These are phyloP conservation scores for Drosophila kokeensis DNA, from an alignment of 2,888 invertebrate species.

Conservation along the genomic window DNA sequence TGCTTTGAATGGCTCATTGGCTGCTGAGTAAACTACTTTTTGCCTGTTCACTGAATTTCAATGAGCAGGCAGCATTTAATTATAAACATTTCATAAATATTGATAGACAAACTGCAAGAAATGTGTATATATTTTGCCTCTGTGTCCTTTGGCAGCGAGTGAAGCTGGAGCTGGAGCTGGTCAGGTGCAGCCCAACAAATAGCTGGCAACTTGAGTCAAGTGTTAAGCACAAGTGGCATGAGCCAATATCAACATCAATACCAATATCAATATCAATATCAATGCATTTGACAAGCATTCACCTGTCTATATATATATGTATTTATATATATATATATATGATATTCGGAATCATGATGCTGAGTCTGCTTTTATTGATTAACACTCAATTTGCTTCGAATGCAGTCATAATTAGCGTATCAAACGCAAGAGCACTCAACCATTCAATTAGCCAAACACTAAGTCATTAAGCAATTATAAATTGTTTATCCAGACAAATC, in stretches of 20 bases:
- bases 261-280: neutral
- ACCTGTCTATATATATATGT: neutral
- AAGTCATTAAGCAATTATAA: constrained; percentile 5
- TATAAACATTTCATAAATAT: constrained; percentile 60
- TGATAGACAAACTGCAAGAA: neutral
- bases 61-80: constrained; percentile 66
- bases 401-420: constrained; percentile 2
- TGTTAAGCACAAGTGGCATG: constrained; percentile 39
- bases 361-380: constrained; percentile 1
- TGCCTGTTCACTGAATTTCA: constrained; percentile 73
- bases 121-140: neutral
- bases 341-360: neutral
- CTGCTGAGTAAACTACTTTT: constrained; percentile 68
- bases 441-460: neutral
- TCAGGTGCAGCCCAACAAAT: constrained; percentile 6
- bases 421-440: constrained; percentile 1
- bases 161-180: neutral
- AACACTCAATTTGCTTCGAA: neutral
- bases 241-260: neutral
- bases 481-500: neutral
- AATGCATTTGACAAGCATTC: neutral
- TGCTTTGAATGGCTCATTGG: constrained; percentile 42
- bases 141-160: neutral
- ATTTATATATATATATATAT: too few relatives aligned
- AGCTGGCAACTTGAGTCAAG: constrained; percentile 38